Percentiles rank a stretch among this genome's conserved stretches.
These are phyloP conservation scores for Cryptotermes secundus DNA, from an alignment of 1,140 invertebrate species.

Conservation along the genomic window DNA sequence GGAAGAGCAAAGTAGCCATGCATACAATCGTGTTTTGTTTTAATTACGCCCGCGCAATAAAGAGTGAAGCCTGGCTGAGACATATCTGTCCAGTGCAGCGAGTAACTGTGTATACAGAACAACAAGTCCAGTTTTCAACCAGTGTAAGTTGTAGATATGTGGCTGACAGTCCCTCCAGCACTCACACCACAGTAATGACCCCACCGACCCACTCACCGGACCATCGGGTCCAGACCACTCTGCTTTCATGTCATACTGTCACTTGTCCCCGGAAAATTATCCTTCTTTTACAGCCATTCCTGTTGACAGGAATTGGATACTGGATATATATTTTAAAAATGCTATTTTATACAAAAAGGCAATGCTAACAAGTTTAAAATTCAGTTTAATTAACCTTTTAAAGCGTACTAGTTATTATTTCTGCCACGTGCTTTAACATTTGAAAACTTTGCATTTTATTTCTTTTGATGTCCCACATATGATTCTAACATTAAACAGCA, in stretches of 20 bases:
- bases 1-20: not conserved
- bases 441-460: no score
- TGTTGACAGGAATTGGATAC: not conserved
- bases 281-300: conserved; percentile 5
- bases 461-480: no score
- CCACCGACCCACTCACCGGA: not conserved
- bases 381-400: no score
- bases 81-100: not conserved
- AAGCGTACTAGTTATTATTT: no score
- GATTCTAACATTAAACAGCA: no score
- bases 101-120: not conserved
- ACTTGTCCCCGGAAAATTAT: conserved; percentile 6
- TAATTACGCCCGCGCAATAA: not conserved
- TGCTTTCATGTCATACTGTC: not conserved
- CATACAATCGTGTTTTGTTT: not conserved
- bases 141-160: conserved; percentile 6
- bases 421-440: no score
- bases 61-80: not conserved
- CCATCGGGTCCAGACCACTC: not conserved
- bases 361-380: not conserved
- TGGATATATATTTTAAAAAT: not conserved
- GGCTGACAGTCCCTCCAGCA: not conserved
- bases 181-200: no score
- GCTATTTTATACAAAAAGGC: not conserved
- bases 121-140: conserved; percentile 12